Base-by-base conservation (phyloP, 2,797 vertebrate genomes). In the Enteromius radiatus region DNA sequence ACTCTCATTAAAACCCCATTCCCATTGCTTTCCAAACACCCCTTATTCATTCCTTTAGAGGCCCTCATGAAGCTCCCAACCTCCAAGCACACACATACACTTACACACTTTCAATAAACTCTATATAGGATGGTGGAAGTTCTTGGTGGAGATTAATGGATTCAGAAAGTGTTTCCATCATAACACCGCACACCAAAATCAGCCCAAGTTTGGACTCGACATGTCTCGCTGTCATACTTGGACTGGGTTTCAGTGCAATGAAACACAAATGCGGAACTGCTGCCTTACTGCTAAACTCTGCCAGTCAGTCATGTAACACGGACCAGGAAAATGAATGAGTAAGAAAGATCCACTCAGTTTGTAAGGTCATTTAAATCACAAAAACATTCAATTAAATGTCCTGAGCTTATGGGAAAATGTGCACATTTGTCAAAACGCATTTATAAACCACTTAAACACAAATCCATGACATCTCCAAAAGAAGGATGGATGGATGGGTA, bases 251-350 rank as follows among this genome's bases (percentile, higher is more conserved):
- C 28, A 68, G 26, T 23, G 69, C n/a, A 83, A 68, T 75, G 47
- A 74, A 86, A 80, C 77, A 87, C 79, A 83, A 84, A 86, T 86
- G 84, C 78, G 41, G 36, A 89, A 91, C 86, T 89, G 88, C 90
- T 91, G 90, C 92, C 87, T 90, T 36, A 21, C 43, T 82, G 70
- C 63, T 83, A 84, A 90, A 89, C 78, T 70, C 64, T 49, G 74
- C 84, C 75, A 76, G 77, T 84, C 84, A 83, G 86, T 80, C 84
- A 64, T 84, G 81, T 84, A 84, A 76, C 77, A 73, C 26, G 5
- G 33, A 63, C 67, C 70, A 85, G 78, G 73, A 85, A 56, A 76
- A 38, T 63, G 64, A 68, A 56, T 52, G 45, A 64, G 47, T 38
- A 10, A 69, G 65, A 65, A 68, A 73, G 67, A 77, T 21, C 59